A percentile compares a stretch with the other conserved stretches of the same genome.
These are phyloP conservation scores for Lytechinus variegatus DNA, from an alignment of 35 echinoderm and acorn worm genomes.

Conservation along the genomic window DNA sequence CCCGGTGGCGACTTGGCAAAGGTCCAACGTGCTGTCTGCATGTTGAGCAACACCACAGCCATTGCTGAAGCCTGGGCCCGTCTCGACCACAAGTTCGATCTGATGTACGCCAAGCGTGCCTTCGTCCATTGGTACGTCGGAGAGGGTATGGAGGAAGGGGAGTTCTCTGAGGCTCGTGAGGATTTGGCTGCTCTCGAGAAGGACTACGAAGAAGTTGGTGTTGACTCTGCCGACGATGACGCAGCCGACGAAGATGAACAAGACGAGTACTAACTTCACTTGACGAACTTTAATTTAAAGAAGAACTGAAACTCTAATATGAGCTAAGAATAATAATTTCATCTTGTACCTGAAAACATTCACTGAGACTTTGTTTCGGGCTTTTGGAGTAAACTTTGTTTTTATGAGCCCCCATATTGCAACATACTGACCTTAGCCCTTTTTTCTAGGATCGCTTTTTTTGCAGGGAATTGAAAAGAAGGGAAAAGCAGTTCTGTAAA, in stretches of 20 bases:
- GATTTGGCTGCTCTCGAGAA: conserved; percentile 72
- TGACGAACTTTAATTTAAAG: not conserved
- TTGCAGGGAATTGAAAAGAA: no score
- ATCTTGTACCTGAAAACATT: no score
- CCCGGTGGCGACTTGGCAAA: conserved; percentile 70
- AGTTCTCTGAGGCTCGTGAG: conserved; percentile 76
- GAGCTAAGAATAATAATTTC: no score
- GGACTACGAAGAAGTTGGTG: conserved; percentile 67
- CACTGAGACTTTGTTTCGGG: no score
- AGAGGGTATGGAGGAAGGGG: conserved; percentile 79
- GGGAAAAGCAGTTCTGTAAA: no score
- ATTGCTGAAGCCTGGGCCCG: conserved; percentile 76
- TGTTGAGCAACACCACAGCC: conserved; percentile 78
- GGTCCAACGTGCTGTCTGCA: conserved; percentile 70
- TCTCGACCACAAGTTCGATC: conserved; percentile 77
- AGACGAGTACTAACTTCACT: not conserved
- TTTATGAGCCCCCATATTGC: no score
- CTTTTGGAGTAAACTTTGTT: no score
- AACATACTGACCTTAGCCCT: no score
- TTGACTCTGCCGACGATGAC: conserved; percentile 11
- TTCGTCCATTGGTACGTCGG: conserved; percentile 79
- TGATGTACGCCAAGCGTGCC: conserved; percentile 82
- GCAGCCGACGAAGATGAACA: conserved; percentile 8
- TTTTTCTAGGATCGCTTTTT: no score
- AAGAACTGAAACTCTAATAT: no score